Conservation (phyloP, 2,797 vertebrate species). For the Mus caroli region DNA sequence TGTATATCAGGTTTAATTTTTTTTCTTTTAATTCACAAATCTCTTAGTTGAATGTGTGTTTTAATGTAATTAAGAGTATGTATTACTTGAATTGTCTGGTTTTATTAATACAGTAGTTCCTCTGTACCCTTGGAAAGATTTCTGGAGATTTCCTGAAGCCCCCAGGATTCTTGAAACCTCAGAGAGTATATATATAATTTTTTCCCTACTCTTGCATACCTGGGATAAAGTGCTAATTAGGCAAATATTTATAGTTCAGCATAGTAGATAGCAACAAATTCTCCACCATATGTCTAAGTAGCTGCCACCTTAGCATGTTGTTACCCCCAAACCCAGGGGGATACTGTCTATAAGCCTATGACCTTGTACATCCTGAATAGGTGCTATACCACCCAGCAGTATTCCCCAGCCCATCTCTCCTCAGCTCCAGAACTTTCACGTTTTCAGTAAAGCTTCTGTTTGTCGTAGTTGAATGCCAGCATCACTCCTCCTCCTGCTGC, state of each 20-base stretch:
- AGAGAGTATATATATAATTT: background rate
- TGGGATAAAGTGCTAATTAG: background rate
- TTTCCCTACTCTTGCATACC: background rate
- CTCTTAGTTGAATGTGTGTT: background rate
- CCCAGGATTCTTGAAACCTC: background rate
- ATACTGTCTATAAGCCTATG: background rate
- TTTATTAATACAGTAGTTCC: background rate
- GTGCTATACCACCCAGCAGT: background rate
- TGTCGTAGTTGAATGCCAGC: background rate
- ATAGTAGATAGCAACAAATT: background rate
- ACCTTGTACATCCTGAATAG: background rate
- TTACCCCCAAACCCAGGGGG: background rate
- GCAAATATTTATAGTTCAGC: background rate
- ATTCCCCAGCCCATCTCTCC: background rate
- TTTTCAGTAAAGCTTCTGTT: background rate
- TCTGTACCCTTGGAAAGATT: background rate
- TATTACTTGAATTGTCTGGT: background rate
- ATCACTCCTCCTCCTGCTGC: background rate
- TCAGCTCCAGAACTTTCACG: background rate
- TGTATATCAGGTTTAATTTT: background rate
- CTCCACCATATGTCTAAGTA: background rate
- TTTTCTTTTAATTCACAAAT: background rate
- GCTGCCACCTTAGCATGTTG: background rate
- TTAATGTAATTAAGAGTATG: conserved; percentile 44
- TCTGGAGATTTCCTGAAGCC: background rate